Base-by-base conservation (phyloP, 2,888 invertebrate genomes). In the Epinotia nisella region DNA sequence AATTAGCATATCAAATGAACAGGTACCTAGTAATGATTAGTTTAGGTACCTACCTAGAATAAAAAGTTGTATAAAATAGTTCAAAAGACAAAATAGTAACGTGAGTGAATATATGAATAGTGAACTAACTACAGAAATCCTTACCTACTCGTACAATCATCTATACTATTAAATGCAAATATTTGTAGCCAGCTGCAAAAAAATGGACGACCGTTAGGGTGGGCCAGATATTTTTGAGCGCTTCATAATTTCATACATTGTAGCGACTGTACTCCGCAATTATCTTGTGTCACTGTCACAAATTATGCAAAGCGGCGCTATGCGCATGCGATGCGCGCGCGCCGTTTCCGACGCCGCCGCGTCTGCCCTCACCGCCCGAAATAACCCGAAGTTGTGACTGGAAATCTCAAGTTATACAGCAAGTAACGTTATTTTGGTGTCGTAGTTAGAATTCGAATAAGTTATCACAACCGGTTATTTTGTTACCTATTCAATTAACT, bases 281-380 rank as follows among this genome's bases (percentile, higher is more conserved):
- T 39, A 45, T 35, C 29, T 19, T 29, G 13, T 11, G 53, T 19
- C 29, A 45, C 29, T 45, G 70, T 53, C 65, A 59, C 51, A 62
- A 68, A 68, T 67, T 74, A 72, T 75, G 72, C 68, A 72, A 65
- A 72, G 41, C 45, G 64, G 15, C 29, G 76, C 75, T 72, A 77
- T 79, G 75, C 51, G 76, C 76, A 84, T 82, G 81, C 81, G 71
- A 70, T 74, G 77, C 79, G 78, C 81, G 79, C 77, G 77, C 77
- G 75, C 67, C 73, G 79, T 74, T 85, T 83, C 83, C 82, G 82
- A 80, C 86, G 86, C 85, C 86, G 75, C 71, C 70, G 78, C 80
- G 87, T 87, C 85, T 85, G 79, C 79, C 72, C 76, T 73, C 75
- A 72, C 58, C 73, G 24, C 64, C 73, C 62, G 49, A 73, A 73